Evolutionary conservation across 1,140 invertebrate genomes (phyloP), one percentile per base, ranked within the genome.

Genomic region (Scaptomyza hsui): DNA sequence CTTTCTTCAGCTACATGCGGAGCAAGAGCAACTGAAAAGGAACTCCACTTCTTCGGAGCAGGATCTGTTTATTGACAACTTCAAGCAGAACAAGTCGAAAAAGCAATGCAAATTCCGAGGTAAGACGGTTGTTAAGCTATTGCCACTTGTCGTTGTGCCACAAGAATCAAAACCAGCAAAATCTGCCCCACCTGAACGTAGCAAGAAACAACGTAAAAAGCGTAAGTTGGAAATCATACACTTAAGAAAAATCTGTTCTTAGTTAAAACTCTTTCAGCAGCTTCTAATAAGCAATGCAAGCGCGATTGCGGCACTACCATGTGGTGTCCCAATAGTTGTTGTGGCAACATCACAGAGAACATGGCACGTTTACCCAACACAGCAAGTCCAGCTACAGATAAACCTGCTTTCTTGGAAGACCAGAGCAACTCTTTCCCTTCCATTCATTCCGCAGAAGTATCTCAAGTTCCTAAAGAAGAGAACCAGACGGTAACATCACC

Each of bases 231-330:
- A 1, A 24, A 24, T 24, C 24, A 24, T 1, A 4, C 1, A 24
- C 4, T 24, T 24, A 4, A 24, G 24, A 24, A 5, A 24, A 24
- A 4, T 6, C 24, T 24, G 4, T 24, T 24, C 6, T 24, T 5
- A 24, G 6, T 6, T 24, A 24, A 24, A 24, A 24, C 24, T 4
- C 4, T 9, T 9, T 29, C 1, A 9, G 7, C 6, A 29, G 26
- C 26, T 29, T 29, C 26, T 9, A 7, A 29, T 45, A 29, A 12
- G 0, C 29, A 0, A 12, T 13, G 16, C 1, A 49, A 24, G 9
- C 72, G 60, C 1, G 81, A 86, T 4, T 16, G 53, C 37, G 56
- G 81, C 35, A 86, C 81, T 4, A 86, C 82, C 19, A 88, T 86
- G 79, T 82, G 79, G 78, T 78, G 78, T 55, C 70, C 79, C 4